Evolutionary conservation across 2,113 vertebrate genomes (phyloP).

Genomic region (Solea senegalensis): DNA sequence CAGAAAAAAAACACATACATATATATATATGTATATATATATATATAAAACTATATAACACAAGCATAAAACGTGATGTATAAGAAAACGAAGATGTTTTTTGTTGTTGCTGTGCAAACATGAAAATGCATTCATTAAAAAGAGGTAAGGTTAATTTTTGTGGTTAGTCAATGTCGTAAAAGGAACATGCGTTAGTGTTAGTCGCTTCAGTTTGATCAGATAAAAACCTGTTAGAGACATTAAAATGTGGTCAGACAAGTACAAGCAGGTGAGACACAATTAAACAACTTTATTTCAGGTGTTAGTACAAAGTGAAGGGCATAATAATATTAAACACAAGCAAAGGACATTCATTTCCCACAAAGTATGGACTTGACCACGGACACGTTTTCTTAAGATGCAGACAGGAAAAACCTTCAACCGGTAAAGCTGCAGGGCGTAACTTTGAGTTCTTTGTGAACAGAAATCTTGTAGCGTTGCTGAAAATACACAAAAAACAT

Average conservation of each 20-base stretch:
- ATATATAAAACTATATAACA: neutral
- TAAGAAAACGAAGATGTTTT: neutral
- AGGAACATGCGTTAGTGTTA: conserved; percentile 31
- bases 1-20: neutral
- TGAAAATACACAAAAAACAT: too few relatives aligned
- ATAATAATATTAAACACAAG: neutral
- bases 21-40: too few relatives aligned
- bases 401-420: too few relatives aligned
- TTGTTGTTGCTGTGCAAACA: neutral
- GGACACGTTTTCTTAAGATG: too few relatives aligned
- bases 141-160: conserved; percentile 12
- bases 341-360: neutral
- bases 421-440: too few relatives aligned
- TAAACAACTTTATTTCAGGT: neutral
- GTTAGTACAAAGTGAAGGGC: neutral
- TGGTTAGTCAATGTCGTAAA: conserved; percentile 10
- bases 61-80: neutral
- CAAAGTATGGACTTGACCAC: too few relatives aligned
- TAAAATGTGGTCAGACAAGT: neutral
- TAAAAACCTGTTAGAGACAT: neutral
- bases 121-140: neutral
- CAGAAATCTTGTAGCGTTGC: too few relatives aligned
- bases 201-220: neutral
- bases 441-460: too few relatives aligned
- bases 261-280: neutral